Evolutionary conservation across 1,140 invertebrate species (phyloP).

Genomic region (Dolichoris vasculosae): DNA sequence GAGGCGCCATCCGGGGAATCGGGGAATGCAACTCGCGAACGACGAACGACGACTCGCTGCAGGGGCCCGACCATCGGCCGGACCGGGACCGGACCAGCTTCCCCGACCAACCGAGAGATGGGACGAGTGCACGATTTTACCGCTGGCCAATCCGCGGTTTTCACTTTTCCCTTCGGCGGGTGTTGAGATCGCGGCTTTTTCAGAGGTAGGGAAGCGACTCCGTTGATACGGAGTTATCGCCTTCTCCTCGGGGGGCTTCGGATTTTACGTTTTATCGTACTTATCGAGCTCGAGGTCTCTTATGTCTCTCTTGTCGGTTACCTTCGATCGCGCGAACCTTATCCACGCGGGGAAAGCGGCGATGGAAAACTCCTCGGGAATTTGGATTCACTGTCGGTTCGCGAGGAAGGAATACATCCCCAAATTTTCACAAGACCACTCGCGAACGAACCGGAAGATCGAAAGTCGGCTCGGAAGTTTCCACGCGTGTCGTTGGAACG

Average conservation of each 20-base stretch:
- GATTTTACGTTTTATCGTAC: too few species aligned
- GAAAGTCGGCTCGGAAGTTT: background rate
- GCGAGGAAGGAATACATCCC: background rate
- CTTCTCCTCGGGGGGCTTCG: too few species aligned
- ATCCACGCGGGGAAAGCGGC: too few species aligned
- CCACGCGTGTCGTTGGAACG: background rate
- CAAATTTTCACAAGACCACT: too few species aligned
- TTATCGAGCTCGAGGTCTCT: too few species aligned
- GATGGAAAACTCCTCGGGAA: background rate
- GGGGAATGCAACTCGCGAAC: background rate
- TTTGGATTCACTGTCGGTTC: too few species aligned
- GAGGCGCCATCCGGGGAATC: background rate
- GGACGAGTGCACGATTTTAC: slow-evolving; percentile 52
- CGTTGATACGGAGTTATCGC: background rate
- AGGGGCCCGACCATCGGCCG: slow-evolving; percentile 61
- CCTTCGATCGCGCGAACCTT: too few species aligned
- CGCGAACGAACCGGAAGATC: background rate
- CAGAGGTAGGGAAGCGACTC: background rate
- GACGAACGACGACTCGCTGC: too few species aligned
- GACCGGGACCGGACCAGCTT: slow-evolving; percentile 59
- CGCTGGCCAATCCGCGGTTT: background rate
- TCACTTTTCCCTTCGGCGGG: background rate
- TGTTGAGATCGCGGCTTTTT: background rate
- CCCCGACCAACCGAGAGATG: slow-evolving; percentile 68
- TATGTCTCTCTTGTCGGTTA: too few species aligned